Percentiles rank a stretch among this genome's conserved stretches.
These are phyloP conservation scores for Didymodactylos carnosus DNA, from an alignment of 2,888 invertebrate species.

Conservation along the genomic window DNA sequence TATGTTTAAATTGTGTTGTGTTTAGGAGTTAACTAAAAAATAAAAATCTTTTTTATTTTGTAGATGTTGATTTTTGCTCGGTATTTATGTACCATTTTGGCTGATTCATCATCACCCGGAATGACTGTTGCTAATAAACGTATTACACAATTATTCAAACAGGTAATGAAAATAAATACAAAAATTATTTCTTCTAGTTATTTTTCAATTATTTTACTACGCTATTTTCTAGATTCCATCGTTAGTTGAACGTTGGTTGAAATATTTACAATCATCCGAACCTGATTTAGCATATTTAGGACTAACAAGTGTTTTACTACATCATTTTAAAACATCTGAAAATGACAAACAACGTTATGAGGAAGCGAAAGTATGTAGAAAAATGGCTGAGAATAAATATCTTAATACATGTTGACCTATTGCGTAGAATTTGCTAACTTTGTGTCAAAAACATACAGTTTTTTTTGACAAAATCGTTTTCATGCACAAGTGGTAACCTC, in stretches of 20 bases:
- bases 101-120: neutral
- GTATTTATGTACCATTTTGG: neutral
- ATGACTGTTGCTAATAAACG: neutral
- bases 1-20: neutral
- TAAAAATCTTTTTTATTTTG: neutral
- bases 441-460: no score
- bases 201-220: no score
- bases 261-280: neutral
- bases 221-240: neutral
- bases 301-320: neutral
- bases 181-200: neutral
- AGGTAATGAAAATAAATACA: neutral
- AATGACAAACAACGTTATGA: neutral
- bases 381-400: no score
- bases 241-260: neutral
- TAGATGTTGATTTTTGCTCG: neutral
- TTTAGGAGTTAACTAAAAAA: neutral
- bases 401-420: no score
- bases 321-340: neutral
- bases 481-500: no score
- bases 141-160: neutral
- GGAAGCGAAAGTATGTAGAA: neutral
- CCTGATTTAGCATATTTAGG: neutral
- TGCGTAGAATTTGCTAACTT: no score
- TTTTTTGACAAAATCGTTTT: no score